Evolutionary conservation across 2,113 vertebrate genomes (phyloP).

Genomic region (Glaucomys volans): DNA sequence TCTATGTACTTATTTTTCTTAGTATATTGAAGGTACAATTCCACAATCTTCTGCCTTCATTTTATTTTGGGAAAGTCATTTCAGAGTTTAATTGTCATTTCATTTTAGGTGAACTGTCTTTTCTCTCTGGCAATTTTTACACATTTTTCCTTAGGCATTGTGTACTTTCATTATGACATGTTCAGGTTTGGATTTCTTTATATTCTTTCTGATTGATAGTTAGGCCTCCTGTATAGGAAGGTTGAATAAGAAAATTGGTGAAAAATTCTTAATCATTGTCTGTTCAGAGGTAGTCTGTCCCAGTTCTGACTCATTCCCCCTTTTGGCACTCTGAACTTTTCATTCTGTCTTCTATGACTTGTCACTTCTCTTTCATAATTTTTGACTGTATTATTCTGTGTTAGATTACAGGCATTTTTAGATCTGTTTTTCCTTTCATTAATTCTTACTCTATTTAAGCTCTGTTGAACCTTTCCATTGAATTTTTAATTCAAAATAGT

Average conservation of each 20-base stretch:
- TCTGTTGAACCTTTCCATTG: neutral
- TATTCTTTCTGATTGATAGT: neutral
- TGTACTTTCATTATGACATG: neutral
- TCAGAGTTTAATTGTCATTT: neutral
- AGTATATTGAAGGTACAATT: neutral
- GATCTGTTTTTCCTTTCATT: neutral
- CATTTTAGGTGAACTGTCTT: neutral
- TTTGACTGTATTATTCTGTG: neutral
- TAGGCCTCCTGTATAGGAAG: neutral
- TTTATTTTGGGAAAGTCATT: neutral
- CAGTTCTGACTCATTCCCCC: neutral
- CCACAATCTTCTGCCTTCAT: neutral
- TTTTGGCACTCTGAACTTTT: neutral
- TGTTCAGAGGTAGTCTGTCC: neutral
- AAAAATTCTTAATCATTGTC: neutral
- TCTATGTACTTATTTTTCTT: neutral
- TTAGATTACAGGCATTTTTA: neutral
- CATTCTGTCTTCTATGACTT: neutral
- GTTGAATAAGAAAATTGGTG: neutral
- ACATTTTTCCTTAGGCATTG: neutral
- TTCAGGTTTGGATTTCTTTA: neutral
- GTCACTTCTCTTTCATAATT: neutral
- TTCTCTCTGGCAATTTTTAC: neutral
- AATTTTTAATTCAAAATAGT: conserved; percentile 11
- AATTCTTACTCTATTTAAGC: neutral